Evolutionary conservation across 2,797 vertebrate species (phyloP).

Genomic region (Sitta carolinensis): DNA sequence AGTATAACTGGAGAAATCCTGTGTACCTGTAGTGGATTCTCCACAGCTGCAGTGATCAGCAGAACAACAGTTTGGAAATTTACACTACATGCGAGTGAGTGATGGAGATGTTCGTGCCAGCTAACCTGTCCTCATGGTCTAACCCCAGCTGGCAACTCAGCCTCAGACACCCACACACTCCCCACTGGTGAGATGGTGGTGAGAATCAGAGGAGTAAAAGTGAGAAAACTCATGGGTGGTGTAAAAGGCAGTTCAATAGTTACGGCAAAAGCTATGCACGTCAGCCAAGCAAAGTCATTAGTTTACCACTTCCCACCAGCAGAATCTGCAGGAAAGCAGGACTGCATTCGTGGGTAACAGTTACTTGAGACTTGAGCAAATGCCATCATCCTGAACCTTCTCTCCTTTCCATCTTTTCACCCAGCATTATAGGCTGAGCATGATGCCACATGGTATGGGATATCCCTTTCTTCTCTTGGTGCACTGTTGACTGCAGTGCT

Average conservation of each 20-base stretch:
- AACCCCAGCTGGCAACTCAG: neutral
- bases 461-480: neutral
- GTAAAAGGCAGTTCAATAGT: neutral
- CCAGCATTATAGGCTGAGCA: neutral
- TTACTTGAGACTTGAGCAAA: neutral
- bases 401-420: neutral
- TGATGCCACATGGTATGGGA: neutral
- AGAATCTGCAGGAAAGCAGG: neutral
- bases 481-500: neutral
- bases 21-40: neutral
- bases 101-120: neutral
- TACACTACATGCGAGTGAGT: neutral
- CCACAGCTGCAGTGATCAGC: neutral
- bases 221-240: neutral
- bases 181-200: neutral
- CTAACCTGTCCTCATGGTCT: neutral
- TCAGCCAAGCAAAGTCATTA: neutral
- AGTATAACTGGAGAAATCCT: neutral
- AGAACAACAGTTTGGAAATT: neutral
- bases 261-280: neutral
- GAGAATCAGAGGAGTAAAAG: neutral
- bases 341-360: fast-evolving
- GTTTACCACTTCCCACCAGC: neutral
- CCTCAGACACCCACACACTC: neutral
- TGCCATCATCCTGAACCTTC: neutral